Evolutionary conservation across 2,797 vertebrate genomes (phyloP), one percentile per base, ranked within the genome.

Genomic region (Typhlichthys eigenmanni): DNA sequence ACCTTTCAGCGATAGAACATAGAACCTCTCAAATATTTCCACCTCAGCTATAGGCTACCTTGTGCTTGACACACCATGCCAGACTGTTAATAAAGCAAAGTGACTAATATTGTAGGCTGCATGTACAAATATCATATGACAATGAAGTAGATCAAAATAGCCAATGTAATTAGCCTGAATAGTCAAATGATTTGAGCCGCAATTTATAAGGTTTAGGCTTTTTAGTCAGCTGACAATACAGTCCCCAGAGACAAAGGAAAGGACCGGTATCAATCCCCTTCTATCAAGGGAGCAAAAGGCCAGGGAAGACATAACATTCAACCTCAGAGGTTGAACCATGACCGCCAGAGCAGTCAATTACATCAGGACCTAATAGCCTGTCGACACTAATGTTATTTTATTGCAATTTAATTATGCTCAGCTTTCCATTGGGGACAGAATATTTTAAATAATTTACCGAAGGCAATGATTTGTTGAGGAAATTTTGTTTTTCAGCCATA

Each of bases 321-420:
- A 87, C 76, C 87, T 74, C 63, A 61, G 63, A 71, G 74, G 72
- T 81, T 89, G 83, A 91, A 85, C 88, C 87, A 74, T 84, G 81
- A 90, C 90, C 83, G 64, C 79, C 53, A 68, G 76, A 91, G 84
- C 78, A 84, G 89, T 89, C 89, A 90, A 90, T 92, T 92, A 91
- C 88, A 89, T 81, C 88, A 85, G 77, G 85, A 88, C 66, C 85
- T 85, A 91, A 92, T 90, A 88, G 83, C 90, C 89, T 92, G 91
- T 92, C 90, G 83, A 81, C 86, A 87, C 91, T 92, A 91, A 90
- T 91, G 91, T 93, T 93, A 91, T 92, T 92, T 94, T 93, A 94
- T 93, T 91, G 92, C 90, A 91, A 91, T 93, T 92, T 93, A 92
- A 93, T 94, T 93, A 92, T 91, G 87, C 91, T 93, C 91, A 90